Percentiles rank a stretch among this genome's conserved stretches.
phyloP scores from a whole-genome alignment of 2,888 invertebrate species.

The Hemithea aestivaria region DNA sequence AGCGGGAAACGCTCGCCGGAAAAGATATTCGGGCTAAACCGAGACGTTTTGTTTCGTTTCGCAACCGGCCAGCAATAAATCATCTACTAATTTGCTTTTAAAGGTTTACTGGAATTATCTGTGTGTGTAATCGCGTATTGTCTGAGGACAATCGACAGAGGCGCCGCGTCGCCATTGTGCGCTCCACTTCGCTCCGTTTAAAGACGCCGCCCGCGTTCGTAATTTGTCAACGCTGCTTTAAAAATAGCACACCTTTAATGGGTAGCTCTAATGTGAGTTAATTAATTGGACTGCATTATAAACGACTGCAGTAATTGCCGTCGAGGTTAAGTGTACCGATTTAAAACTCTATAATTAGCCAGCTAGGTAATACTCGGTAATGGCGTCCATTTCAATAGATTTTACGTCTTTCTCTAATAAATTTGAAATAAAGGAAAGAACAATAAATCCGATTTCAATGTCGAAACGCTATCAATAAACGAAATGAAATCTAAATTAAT shows the following conservation, averaged over 20 bases:
- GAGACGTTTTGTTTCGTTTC: slow-evolving; percentile 51
- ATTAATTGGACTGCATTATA: slow-evolving; percentile 63
- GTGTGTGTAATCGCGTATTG: slow-evolving; percentile 70
- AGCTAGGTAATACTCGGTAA: slow-evolving; percentile 20
- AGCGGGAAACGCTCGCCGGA: slow-evolving; percentile 63
- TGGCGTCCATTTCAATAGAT: slow-evolving; percentile 20
- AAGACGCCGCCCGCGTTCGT: slow-evolving; percentile 55
- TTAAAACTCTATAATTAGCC: slow-evolving; percentile 32
- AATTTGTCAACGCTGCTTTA: slow-evolving; percentile 61
- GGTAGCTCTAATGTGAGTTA: slow-evolving; percentile 51
- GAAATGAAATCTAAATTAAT: slow-evolving; percentile 11
- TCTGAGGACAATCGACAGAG: slow-evolving; percentile 53
- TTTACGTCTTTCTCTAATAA: slow-evolving; percentile 16
- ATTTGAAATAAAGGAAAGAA: neutral
- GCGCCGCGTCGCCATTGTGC: slow-evolving; percentile 51
- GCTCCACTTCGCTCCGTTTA: slow-evolving; percentile 37
- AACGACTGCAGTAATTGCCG: slow-evolving; percentile 50
- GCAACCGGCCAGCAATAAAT: slow-evolving; percentile 70
- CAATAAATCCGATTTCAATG: slow-evolving; percentile 4
- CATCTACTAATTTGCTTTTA: slow-evolving; percentile 78
- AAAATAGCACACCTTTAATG: slow-evolving; percentile 60
- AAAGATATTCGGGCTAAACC: slow-evolving; percentile 52
- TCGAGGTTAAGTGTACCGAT: slow-evolving; percentile 40
- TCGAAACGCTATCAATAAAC: slow-evolving; percentile 12
- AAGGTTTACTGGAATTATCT: slow-evolving; percentile 73